Percentiles rank a stretch among this genome's conserved stretches.
Evolutionary conservation across 2,113 vertebrate genomes (phyloP).

Genomic region (Istiophorus platypterus): DNA sequence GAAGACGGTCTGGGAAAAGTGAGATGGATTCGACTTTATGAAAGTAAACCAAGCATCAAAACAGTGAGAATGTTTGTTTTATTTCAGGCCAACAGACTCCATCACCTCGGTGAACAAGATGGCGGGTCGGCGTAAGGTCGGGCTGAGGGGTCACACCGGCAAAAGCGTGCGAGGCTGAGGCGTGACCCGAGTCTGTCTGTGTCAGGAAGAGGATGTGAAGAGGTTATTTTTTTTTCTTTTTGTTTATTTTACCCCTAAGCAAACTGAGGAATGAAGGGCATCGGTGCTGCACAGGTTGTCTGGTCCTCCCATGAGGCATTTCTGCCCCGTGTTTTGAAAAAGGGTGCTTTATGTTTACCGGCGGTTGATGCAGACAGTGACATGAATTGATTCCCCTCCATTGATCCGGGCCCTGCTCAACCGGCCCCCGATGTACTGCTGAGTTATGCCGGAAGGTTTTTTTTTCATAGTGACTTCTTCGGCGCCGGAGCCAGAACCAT

Average conservation of each 20-base stretch:
- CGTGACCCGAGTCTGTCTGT: constrained; percentile 34
- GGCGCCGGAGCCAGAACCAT: constrained; percentile 62
- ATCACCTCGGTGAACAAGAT: background rate
- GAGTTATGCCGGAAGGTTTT: constrained; percentile 76
- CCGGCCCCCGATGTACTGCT: constrained; percentile 76
- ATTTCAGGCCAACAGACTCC: background rate
- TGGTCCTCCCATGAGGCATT: constrained; percentile 24
- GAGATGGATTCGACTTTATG: background rate
- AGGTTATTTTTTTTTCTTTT: constrained; percentile 15
- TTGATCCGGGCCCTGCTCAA: constrained; percentile 69
- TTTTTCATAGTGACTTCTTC: constrained; percentile 78
- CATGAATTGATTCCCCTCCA: constrained; percentile 74
- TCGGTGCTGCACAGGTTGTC: constrained; percentile 3
- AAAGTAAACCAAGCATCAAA: background rate
- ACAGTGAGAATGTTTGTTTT: background rate
- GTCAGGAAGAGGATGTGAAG: constrained; percentile 44
- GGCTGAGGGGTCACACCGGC: background rate
- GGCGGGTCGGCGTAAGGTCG: constrained; percentile 35
- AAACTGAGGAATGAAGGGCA: constrained; percentile 8
- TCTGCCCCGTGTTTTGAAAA: constrained; percentile 44
- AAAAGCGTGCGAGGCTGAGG: constrained; percentile 17
- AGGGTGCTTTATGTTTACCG: constrained; percentile 68
- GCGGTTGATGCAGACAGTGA: constrained; percentile 67
- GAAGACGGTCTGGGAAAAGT: background rate
- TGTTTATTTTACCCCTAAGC: constrained; percentile 44